Percentiles rank a stretch among this genome's conserved stretches.
Conservation (phyloP, 2,113 vertebrate species). For the Etheostoma cragini region DNA sequence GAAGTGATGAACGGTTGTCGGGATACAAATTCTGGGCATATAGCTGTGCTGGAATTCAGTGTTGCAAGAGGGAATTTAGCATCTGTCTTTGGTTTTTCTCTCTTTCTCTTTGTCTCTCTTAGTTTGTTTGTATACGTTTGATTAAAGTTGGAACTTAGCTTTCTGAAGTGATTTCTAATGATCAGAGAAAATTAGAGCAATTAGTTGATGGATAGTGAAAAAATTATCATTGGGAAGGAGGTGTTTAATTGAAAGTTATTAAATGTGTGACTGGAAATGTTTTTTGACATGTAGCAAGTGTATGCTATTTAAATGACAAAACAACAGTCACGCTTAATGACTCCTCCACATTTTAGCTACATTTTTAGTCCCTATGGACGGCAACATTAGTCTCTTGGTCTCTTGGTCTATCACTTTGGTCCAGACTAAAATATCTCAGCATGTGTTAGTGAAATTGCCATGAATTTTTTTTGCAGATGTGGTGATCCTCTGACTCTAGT, state of each 20-base stretch:
- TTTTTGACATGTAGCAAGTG: background rate
- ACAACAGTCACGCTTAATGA: background rate
- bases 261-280: constrained; percentile 5
- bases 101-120: background rate
- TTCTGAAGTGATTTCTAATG: constrained; percentile 13
- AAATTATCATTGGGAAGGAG: background rate
- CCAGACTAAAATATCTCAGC: background rate
- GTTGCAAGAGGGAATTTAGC: background rate
- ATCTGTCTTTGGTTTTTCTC: background rate
- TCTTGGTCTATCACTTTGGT: background rate
- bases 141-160: constrained; percentile 19
- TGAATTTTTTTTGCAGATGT: background rate
- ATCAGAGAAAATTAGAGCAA: background rate
- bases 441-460: background rate
- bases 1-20: background rate
- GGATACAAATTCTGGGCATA: background rate
- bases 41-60: constrained; percentile 14
- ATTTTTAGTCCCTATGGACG: background rate
- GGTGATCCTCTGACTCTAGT: background rate
- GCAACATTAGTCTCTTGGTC: background rate
- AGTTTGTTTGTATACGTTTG: background rate
- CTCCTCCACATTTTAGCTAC: background rate
- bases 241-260: background rate
- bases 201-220: background rate
- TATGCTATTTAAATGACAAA: background rate